A percentile compares a stretch with the other conserved stretches of the same genome.
These are phyloP conservation scores for Limnodromus scolopaceus DNA, from an alignment of 2,797 vertebrate genomes.

Conservation along the genomic window DNA sequence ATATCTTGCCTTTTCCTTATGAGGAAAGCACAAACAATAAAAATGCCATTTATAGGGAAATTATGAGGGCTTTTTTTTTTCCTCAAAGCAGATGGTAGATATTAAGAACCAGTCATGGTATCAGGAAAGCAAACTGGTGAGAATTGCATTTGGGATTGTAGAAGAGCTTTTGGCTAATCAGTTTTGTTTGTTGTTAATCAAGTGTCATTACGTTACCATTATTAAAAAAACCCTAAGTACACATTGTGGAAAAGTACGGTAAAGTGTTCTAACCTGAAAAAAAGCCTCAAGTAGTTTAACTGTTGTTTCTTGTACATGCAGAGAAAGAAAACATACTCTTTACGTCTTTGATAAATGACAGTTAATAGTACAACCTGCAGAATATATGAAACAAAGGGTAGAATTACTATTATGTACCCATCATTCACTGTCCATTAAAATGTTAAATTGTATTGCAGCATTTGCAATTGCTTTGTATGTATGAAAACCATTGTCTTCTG, in stretches of 20 bases:
- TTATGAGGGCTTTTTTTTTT: neutral
- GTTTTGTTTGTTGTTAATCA: conserved; percentile 33
- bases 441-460: neutral
- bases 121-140: neutral
- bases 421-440: conserved; percentile 12
- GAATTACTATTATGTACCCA: neutral
- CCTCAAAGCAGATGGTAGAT: conserved; percentile 5
- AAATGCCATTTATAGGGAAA: neutral
- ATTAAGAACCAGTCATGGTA: neutral
- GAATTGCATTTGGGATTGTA: conserved; percentile 8
- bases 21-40: neutral
- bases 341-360: neutral
- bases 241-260: neutral
- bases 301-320: neutral
- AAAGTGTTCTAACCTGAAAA: neutral
- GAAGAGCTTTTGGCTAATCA: neutral
- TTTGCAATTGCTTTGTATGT: neutral
- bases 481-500: neutral
- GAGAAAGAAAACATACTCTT: neutral
- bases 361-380: neutral
- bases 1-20: neutral
- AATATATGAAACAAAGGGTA: neutral
- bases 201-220: neutral
- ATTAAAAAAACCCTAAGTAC: neutral
- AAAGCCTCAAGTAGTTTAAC: neutral